Evolutionary conservation across 2,113 vertebrate genomes (phyloP), one percentile per base, ranked within the genome.

Genomic region (Potamarius usumacintae): DNA sequence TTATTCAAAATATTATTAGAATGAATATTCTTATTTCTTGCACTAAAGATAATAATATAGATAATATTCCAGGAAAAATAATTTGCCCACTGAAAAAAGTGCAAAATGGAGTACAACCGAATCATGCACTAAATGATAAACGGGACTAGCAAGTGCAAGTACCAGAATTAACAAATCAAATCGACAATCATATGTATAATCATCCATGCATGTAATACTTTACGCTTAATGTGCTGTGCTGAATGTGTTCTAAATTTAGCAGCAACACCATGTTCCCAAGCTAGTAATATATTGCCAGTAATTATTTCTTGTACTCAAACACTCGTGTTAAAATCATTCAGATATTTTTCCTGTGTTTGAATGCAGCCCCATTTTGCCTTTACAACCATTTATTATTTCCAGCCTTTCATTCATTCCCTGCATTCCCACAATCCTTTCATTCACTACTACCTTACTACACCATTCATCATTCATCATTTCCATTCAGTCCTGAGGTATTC

Each of bases 371-470:
- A 25, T 30, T 76, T 77, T 57, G 57, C 81, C 81, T 87, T 83
- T 86, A 88, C 86, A 90, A 83, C 63, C 81, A 57, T 48, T 86
- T 90, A 86, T 86, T 69, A 88, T 88, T 90, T 88, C 89, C 87
- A 90, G 85, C 58, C 85, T 62, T 84, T 88, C 85, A 76, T 86
- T 89, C 85, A 90, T 83, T 79, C 71, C 69, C 84, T 34, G 71
- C 72, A 88, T 83, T 89, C 77, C 87, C 85, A 77, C 80, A 80
- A 91, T 63, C 71, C 83, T 86, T 85, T 89, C 89, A 90, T 90
- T 85, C 89, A 90, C 85, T 84, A 62, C 85, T 85, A 85, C 81
- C 82, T 84, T 79, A 84, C 72, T 78, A 71, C 22, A 80, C 82
- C 85, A 87, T 84, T 87, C 85, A 60, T 83, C 87, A 90, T 85